Conservation (phyloP, 2,113 vertebrate species). For the Mesitornis unicolor region DNA sequence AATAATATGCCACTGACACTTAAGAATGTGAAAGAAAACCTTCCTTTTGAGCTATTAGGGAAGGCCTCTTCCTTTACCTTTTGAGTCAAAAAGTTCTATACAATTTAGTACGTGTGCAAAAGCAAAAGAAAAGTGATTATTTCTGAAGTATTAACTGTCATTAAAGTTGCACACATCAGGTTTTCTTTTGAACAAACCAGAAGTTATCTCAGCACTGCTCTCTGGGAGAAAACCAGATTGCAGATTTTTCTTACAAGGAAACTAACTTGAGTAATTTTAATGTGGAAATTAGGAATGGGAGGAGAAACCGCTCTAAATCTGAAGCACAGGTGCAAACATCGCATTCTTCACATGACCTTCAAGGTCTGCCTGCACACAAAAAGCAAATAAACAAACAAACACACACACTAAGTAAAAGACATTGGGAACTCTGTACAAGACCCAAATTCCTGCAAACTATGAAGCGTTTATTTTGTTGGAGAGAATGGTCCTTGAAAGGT, state of each 20-base stretch:
- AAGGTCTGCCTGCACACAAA: neutral
- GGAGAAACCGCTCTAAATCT: neutral
- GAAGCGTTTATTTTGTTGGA: neutral
- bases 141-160: neutral
- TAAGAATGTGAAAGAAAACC: slow-evolving; percentile 5
- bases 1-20: slow-evolving; percentile 26
- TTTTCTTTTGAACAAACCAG: neutral
- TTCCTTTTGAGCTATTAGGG: neutral
- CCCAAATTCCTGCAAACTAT: fast-evolving
- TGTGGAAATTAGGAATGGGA: neutral
- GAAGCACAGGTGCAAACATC: neutral
- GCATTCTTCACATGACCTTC: neutral
- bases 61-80: neutral
- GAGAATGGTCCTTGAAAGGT: neutral
- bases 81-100: neutral
- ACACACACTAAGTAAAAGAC: neutral
- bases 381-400: neutral
- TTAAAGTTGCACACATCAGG: neutral
- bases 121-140: neutral
- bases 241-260: neutral
- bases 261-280: neutral
- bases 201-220: neutral
- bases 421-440: neutral
- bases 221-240: neutral
- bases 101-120: neutral